Conservation (phyloP, 2,888 invertebrate species). For the Sylvicola cinctus region DNA sequence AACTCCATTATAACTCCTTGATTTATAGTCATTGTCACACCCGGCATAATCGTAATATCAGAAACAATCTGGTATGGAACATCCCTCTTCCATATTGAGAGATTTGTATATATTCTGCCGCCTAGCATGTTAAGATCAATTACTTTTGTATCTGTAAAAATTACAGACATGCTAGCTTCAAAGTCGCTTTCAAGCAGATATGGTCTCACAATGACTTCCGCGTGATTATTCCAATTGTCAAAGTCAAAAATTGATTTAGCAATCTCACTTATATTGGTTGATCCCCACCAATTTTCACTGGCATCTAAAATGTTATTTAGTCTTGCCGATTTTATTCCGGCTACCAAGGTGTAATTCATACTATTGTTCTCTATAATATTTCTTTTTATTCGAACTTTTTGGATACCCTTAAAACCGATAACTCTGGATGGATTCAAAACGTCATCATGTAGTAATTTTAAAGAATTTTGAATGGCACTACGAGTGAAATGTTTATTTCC, state of each 20-base stretch:
- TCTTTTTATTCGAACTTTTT: conserved; percentile 74
- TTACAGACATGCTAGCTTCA: conserved; percentile 53
- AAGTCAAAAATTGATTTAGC: conserved; percentile 83
- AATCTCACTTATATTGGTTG: conserved; percentile 48
- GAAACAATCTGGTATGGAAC: conserved; percentile 61
- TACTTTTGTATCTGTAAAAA: conserved; percentile 33
- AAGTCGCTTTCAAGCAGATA: conserved; percentile 60
- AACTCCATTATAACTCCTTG: conserved; percentile 86
- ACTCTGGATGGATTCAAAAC: conserved; percentile 51
- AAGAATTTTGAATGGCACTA: conserved; percentile 14
- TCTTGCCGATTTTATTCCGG: conserved; percentile 76
- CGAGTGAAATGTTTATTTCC: conserved; percentile 11
- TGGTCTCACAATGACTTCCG: conserved; percentile 76
- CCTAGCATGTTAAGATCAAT: conserved; percentile 49
- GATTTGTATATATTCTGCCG: conserved; percentile 49
- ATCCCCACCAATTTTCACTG: conserved; percentile 94
- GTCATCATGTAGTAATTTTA: conserved; percentile 3
- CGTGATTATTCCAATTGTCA: conserved; percentile 98
- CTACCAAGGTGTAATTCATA: conserved; percentile 75
- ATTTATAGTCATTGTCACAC: conserved; percentile 62
- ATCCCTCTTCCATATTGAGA: conserved; percentile 38
- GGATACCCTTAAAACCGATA: conserved; percentile 82
- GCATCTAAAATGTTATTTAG: conserved; percentile 75
- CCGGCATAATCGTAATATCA: conserved; percentile 95
- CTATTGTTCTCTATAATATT: conserved; percentile 74